These are phyloP conservation scores for Monopis laevigella DNA, from an alignment of 2,888 invertebrate species.

Conservation along the genomic window DNA sequence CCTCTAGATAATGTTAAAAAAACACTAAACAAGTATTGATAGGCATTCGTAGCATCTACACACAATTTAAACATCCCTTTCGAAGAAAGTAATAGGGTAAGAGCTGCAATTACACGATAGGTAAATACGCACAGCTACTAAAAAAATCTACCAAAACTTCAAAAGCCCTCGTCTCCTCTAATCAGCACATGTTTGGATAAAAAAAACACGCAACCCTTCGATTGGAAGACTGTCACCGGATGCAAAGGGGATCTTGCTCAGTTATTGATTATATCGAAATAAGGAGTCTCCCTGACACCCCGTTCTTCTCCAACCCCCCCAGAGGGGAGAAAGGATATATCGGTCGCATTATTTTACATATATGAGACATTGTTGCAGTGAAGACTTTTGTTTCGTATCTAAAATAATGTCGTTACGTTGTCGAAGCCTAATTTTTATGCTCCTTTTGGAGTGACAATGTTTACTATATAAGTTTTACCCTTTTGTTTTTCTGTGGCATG, in stretches of 20 bases:
- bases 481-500: too few species aligned
- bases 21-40: too few species aligned
- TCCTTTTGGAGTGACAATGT: too few species aligned
- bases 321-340: conserved; percentile 49
- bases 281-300: conserved; percentile 48
- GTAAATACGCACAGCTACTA: conserved; percentile 1
- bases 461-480: too few species aligned
- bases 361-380: conserved; percentile 61
- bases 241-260: conserved; percentile 68
- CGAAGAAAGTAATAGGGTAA: too few species aligned
- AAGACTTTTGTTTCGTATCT: conserved; percentile 31
- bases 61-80: too few species aligned
- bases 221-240: conserved; percentile 63
- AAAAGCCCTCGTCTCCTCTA: conserved; percentile 48
- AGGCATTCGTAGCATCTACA: too few species aligned
- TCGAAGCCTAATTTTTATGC: too few species aligned
- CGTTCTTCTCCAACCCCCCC: conserved; percentile 23
- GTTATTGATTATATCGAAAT: conserved; percentile 69
- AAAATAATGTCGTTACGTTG: too few species aligned
- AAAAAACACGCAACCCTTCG: conserved; percentile 51
- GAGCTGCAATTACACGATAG: not conserved
- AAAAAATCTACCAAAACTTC: conserved; percentile 33
- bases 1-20: too few species aligned
- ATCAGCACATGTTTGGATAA: conserved; percentile 62
- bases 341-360: conserved; percentile 67